Evolutionary conservation across 2,797 vertebrate species (phyloP), one percentile per base, ranked within the genome.

Genomic region (Diplodus sargus): DNA sequence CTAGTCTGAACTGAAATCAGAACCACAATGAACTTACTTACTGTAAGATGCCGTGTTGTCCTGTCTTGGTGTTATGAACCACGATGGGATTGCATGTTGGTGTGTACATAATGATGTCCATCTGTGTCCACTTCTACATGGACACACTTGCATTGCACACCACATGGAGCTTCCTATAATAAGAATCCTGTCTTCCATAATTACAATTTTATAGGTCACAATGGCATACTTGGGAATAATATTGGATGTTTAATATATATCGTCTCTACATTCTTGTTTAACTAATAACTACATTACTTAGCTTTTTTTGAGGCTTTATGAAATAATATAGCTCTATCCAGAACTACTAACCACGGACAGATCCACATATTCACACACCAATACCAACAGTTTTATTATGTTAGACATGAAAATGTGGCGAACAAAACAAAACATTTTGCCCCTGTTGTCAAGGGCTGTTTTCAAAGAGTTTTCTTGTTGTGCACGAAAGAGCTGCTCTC

Each of bases 371-470:
- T 70, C 9, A 47, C 43, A 18, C 17, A 53, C 53, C 43, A 20
- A 30, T 51, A 23, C 39, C 30, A 54, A 47, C 42, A 59, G 52
- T 68, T 42, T 53, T 65, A 48, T 49, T 59, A 69, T 53, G 47
- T 65, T 63, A 47, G 18, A 63, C 58, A 45, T 48, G 20, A 23
- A 75, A 66, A 45, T 57, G 43, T 58, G 20, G 45, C 34, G 72
- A 77, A 43, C 42, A 70, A 83, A 76, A 56, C 39, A 66, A 82
- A 76, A 56, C 39, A 75, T 69, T 57, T 71, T 34, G 17, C 70
- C 45, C 54, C 63, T 12, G 47, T 58, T 79, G 65, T 51, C 43
- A 7, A 25, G 52, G 47, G 64, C 34, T 72, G 54, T 59, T 80
- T 57, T 79, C 22, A 52, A 79, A 62, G 16, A 9, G 2, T 20